Percentiles rank a stretch among this genome's conserved stretches.
Evolutionary conservation across 2,888 invertebrate species (phyloP).

Genomic region (Sphinx pinastri): DNA sequence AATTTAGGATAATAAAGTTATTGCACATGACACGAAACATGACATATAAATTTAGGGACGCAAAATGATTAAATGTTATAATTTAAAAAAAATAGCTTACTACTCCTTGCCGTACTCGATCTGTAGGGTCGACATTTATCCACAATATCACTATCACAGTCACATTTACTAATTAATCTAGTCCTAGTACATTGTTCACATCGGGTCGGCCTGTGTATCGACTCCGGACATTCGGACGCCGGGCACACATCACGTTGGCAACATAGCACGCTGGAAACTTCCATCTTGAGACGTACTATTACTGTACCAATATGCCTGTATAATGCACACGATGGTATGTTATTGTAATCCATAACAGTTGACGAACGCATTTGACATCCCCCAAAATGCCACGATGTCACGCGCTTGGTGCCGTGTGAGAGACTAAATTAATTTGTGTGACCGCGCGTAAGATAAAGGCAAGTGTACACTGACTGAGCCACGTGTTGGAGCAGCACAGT

Average conservation of each 20-base stretch:
- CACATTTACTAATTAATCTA: slow-evolving; percentile 75
- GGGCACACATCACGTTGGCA: slow-evolving; percentile 49
- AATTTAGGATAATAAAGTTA: no score
- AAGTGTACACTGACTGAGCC: slow-evolving; percentile 57
- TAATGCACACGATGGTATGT: slow-evolving; percentile 70
- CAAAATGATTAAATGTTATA: slow-evolving; percentile 9
- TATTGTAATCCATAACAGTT: slow-evolving; percentile 71
- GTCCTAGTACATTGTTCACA: slow-evolving; percentile 77
- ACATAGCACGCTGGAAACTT: slow-evolving; percentile 50
- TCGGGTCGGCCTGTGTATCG: slow-evolving; percentile 55
- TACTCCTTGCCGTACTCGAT: slow-evolving; percentile 71
- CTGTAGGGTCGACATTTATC: slow-evolving; percentile 68
- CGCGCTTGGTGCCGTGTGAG: slow-evolving; percentile 75
- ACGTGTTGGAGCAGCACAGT: slow-evolving; percentile 58
- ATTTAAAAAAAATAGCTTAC: slow-evolving; percentile 62
- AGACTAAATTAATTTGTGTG: slow-evolving; percentile 77
- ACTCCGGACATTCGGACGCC: slow-evolving; percentile 46
- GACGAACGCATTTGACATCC: slow-evolving; percentile 69
- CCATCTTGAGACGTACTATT: slow-evolving; percentile 73
- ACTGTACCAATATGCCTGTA: slow-evolving; percentile 70
- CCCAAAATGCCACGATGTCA: slow-evolving; percentile 71
- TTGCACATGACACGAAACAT: background rate
- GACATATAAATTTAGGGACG: background rate
- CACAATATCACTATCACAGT: slow-evolving; percentile 78
- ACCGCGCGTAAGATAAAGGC: slow-evolving; percentile 78